Evolutionary conservation across 2,888 invertebrate genomes (phyloP), one percentile per base, ranked within the genome.

Genomic region (Yponomeuta evonymella): DNA sequence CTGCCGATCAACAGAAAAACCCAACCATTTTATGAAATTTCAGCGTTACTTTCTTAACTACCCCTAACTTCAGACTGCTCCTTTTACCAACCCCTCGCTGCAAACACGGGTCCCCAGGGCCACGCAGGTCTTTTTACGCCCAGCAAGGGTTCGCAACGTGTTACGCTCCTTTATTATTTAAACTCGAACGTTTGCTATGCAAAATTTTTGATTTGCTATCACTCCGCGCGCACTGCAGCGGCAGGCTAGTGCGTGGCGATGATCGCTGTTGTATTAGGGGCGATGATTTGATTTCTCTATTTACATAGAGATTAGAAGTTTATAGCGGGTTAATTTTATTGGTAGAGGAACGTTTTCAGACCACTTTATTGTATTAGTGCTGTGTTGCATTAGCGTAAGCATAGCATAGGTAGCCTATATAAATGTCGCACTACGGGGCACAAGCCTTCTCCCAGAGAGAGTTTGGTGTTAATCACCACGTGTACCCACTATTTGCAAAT

Each of bases 111-210:
- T 63, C 69, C 62, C 63, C 33, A 23, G 69, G 62, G 69, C 69
- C 69, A 62, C 4, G 15, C 33, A 36, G 63, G 62, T 63, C 68
- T 69, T 69, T 69, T 69, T 69, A 63, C 70, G 70, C 71, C 69
- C 43, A 51, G 69, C 67, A 71, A 70, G 73, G 71, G 72, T 67
- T 65, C 62, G 30, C 36, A 65, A 64, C 48, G 68, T 67, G 67
- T 64, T 67, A 67, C 29, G 23, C 67, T 65, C 51, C 33, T 72
- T 65, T 70, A 70, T 73, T 74, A 75, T 74, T 75, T 74, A 76
- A 75, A 72, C 75, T 74, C 51, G 72, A 73, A 72, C 75, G 74
- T 76, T 76, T 76, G 74, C 72, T 72, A 76, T 76, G 76, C 73
- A 73, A 76, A 76, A 73, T 72, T 73, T 73, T 75, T 73, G 73